Evolutionary conservation across 2,888 invertebrate species (phyloP), one percentile per base, ranked within the genome.

Genomic region (Drosophila colorata): DNA sequence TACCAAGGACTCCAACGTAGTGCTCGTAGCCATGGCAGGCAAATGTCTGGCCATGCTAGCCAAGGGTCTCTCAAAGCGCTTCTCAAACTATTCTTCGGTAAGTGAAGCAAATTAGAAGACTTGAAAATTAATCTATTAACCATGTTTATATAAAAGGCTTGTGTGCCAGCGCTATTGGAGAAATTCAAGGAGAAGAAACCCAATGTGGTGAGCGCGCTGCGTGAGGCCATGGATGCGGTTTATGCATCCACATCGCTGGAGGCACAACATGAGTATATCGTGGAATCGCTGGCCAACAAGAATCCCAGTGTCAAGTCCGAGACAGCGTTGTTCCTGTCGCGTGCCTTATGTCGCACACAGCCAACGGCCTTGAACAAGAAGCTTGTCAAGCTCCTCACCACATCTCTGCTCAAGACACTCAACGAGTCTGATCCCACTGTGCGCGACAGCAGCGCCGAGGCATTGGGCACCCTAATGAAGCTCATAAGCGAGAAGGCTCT

Each of bases 181-280:
- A 99, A 99, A 92, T 99, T 99, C 90, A 98, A 98, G 89, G 99
- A 99, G 92, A 99, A 98, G 93, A 99, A 99, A 89, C 94, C 95
- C 2, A 96, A 95, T 88, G 98, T 99, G 1, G 98, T 99, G 0
- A 91, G 94, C 2, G 96, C 97, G 0, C 93, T 99, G 44, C 93
- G 97, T 56, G 98, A 99, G 66, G 97, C 98, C 5, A 95, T 97
- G 20, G 99, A 99, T 93, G 97, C 97, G 37, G 95, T 97, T 73
- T 98, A 96, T 91, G 91, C 92, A 7, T 93, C 98, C 95, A 96
- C 97, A 2, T 96, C 94, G 57, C 92, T 97, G 37, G 98, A 98
- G 93, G 94, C 95, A 0, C 96, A 97, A 90, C 94, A 96, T 88
- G 99, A 99, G 88, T 97, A 97, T 88, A 94, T 96, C 79, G 88